Evolutionary conservation across 2,797 vertebrate species (phyloP), one percentile per base, ranked within the genome.

Genomic region (Rhinogobio ventralis): DNA sequence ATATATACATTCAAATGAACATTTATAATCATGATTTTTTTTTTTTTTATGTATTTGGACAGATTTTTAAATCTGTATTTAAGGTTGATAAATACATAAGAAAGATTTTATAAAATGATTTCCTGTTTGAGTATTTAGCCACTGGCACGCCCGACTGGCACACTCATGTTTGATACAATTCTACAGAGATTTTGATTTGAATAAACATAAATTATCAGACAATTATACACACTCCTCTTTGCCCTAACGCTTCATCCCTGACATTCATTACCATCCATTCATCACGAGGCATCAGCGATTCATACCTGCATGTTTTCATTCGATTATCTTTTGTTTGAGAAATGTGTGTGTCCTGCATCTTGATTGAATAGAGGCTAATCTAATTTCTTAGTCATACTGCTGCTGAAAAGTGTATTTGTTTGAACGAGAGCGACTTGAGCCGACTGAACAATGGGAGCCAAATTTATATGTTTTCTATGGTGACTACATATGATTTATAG

Each of bases 141-240:
- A 64, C 88, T 79, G 81, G 45, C 86, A 84, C 88, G 87, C 87
- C 86, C 89, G 88, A 87, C 89, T 87, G 88, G 67, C 83, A 77
- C 55, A 78, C 36, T 90, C 89, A 86, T 90, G 88, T 87, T 87
- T 64, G 71, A 87, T 84, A 86, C 86, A 87, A 81, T 86, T 87
- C 91, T 94, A 94, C 86, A 85, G 92, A 94, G 93, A 91, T 91
- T 93, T 88, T 86, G 90, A 90, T 94, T 93, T 93, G 91, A 95
- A 94, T 93, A 94, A 95, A 94, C 93, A 94, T 93, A 94, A 94
- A 94, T 94, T 93, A 95, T 94, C 92, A 93, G 91, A 94, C 94
- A 93, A 94, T 94, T 94, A 93, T 88, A 91, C 90, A 93, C 92
- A 94, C 90, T 91, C 87, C 91, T 88, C 90, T 90, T 85, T 75